Evolutionary conservation across 2,888 invertebrate genomes (phyloP).

Genomic region (Brachylomia viminalis): DNA sequence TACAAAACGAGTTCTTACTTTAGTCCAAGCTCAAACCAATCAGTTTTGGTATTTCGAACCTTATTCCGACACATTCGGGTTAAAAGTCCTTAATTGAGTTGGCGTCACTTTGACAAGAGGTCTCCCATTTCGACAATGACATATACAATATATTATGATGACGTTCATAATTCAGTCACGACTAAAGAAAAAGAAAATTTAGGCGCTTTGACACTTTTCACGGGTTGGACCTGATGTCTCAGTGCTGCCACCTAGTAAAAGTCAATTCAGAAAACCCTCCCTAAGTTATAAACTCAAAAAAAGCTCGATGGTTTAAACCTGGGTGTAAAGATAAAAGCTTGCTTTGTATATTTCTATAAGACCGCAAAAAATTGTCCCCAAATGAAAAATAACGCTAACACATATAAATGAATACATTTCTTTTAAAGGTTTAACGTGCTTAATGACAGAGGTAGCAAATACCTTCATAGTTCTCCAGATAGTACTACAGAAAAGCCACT

Average conservation of each 20-base stretch:
- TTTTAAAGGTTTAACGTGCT: constrained; percentile 73
- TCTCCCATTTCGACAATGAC: too few species aligned
- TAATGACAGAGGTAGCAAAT: constrained; percentile 76
- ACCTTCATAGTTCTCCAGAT: constrained; percentile 72
- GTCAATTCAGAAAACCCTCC: background rate
- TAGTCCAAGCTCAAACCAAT: too few species aligned
- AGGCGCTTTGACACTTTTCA: too few species aligned
- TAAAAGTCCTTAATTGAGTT: too few species aligned
- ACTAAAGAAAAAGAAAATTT: too few species aligned
- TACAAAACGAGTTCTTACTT: too few species aligned
- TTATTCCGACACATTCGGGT: background rate
- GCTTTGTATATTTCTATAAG: background rate
- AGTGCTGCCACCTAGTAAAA: background rate
- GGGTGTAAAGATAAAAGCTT: background rate
- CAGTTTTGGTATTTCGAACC: background rate
- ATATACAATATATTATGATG: too few species aligned
- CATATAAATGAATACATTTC: constrained; percentile 12
- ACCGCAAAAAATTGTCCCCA: background rate
- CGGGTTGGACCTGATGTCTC: background rate
- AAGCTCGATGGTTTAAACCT: background rate
- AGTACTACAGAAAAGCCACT: constrained; percentile 76
- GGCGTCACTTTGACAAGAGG: too few species aligned
- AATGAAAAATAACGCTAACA: background rate
- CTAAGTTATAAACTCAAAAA: background rate
- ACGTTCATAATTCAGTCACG: too few species aligned